phyloP scores from a whole-genome alignment of 1,140 invertebrate species.

The Ctenoplectra terminalis region DNA sequence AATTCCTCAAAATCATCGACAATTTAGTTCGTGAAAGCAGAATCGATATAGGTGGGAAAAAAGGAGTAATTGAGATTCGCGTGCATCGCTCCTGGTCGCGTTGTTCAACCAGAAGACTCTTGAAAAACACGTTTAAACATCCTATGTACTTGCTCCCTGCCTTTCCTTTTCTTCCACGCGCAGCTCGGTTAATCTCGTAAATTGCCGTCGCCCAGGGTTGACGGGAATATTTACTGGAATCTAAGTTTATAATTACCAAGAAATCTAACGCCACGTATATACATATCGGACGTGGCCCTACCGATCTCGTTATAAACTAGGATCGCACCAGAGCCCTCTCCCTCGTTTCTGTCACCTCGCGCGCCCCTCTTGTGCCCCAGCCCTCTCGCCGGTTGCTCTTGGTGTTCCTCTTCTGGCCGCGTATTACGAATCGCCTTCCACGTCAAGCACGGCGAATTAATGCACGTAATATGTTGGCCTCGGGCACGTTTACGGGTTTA shows the following conservation, averaged over 20 bases:
- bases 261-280: constrained; percentile 66
- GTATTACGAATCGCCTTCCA: constrained; percentile 77
- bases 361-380: constrained; percentile 46
- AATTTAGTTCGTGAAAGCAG: no score
- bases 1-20: no score
- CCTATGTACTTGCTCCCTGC: neutral
- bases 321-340: constrained; percentile 58
- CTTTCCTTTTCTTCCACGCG: constrained; percentile 23
- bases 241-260: constrained; percentile 81
- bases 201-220: constrained; percentile 70
- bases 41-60: no score
- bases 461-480: constrained; percentile 80
- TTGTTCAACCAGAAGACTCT: constrained; percentile 55
- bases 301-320: constrained; percentile 77
- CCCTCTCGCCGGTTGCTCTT: constrained; percentile 53
- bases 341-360: constrained; percentile 61
- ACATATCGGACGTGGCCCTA: constrained; percentile 68
- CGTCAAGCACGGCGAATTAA: constrained; percentile 78
- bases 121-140: constrained; percentile 56
- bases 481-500: constrained; percentile 78
- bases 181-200: constrained; percentile 73
- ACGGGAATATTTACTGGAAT: constrained; percentile 76
- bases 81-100: neutral
- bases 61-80: neutral
- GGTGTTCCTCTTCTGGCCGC: constrained; percentile 57